Evolutionary conservation across 2,888 invertebrate genomes (phyloP), one percentile per base, ranked within the genome.

Genomic region (Trissolcus japonicus): DNA sequence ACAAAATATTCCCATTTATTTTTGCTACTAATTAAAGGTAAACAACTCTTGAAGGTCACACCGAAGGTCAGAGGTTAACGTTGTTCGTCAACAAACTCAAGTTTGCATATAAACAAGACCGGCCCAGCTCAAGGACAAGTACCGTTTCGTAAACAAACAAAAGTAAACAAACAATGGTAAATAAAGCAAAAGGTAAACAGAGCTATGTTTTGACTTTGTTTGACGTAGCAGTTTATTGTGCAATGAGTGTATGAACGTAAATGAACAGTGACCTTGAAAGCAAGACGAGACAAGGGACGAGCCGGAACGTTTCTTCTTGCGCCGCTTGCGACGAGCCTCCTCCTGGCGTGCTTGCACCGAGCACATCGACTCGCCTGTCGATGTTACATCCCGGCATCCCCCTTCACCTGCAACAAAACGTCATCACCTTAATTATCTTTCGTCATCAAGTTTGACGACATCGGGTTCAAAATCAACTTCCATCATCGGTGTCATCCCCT

Each of bases 301-400:
- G 88, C 95, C 95, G 81, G 96, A 95, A 86, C 95, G 94, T 91
- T 96, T 96, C 94, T 96, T 96, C 92, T 95, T 95, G 87, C 95
- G 94, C 84, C 96, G 92, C 89, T 95, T 95, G 90, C 94, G 94
- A 86, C 95, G 94, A 88, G 96, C 96, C 90, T 96, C 96, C 86
- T 96, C 96, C 91, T 96, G 95, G 86, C 95, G 94, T 54, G 88
- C 89, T 79, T 90, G 90, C 75, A 90, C 89, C 61, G 88, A 87
- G 73, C 85, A 86, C 81, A 89, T 82, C 25, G 88, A 82, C 82
- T 89, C 88, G 29, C 85, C 86, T 16, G 86, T 85, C 14, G 87
- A 83, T 35, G 82, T 82, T 29, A 79, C 86, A 69, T 87, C 83
- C 76, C 88, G 82, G 78, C 87, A 84, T 79, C 83, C 83, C 60